Evolutionary conservation across 30 jellyfish, hydroid and myxozoan species (phyloP).

Genomic region (Chrysaora quinquecirrha): DNA sequence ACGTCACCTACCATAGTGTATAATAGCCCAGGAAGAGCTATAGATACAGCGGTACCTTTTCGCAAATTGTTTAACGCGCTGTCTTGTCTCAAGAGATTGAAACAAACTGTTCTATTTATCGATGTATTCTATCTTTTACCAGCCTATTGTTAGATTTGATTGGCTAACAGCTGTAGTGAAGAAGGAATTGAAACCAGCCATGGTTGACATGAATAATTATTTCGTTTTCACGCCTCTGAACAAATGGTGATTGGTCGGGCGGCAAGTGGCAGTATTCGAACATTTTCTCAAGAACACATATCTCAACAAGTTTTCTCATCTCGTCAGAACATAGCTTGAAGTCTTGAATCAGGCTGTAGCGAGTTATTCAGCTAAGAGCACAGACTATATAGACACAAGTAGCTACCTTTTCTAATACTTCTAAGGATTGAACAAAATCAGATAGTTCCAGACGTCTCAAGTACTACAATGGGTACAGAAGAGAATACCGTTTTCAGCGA

Average conservation of each 20-base stretch:
- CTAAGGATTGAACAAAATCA: no score
- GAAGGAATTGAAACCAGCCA: slow-evolving; percentile 13
- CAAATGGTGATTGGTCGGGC: slow-evolving; percentile 34
- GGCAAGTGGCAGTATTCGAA: slow-evolving; percentile 60
- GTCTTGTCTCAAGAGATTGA: neutral
- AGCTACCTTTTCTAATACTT: no score
- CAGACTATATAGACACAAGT: no score
- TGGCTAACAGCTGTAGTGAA: slow-evolving; percentile 44
- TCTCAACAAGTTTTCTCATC: neutral
- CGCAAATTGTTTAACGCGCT: no score
- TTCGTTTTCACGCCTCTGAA: slow-evolving; percentile 56
- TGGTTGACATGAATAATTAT: slow-evolving; percentile 15
- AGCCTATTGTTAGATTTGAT: neutral
- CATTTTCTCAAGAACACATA: neutral
- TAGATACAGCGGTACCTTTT: no score
- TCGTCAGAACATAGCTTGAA: no score
- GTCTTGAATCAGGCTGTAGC: no score
- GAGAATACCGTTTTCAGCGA: slow-evolving; percentile 21
- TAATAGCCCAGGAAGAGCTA: no score
- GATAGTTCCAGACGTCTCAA: no score
- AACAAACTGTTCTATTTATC: neutral
- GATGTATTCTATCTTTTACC: neutral
- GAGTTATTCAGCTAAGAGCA: no score
- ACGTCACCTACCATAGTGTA: no score
- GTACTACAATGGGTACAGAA: slow-evolving; percentile 55